A percentile compares a stretch with the other conserved stretches of the same genome.
Evolutionary conservation across 2,113 vertebrate species (phyloP).

Genomic region (Mustela nigripes): DNA sequence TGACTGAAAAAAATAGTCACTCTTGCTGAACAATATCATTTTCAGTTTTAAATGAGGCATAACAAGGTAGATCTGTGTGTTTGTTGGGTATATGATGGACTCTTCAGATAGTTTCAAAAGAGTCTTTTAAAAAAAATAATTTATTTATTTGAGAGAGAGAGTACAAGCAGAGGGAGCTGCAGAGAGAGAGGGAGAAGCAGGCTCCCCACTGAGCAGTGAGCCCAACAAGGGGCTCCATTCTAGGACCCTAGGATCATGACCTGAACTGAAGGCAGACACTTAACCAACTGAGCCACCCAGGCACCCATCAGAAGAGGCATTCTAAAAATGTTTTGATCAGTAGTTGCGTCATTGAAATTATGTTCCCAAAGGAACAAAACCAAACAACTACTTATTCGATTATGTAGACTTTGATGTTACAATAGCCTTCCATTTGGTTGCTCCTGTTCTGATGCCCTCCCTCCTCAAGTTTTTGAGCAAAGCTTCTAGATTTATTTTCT

Average conservation of each 20-base stretch:
- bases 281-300: not conserved
- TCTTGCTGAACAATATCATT: not conserved
- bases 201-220: not conserved
- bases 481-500: not conserved
- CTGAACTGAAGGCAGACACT: not conserved
- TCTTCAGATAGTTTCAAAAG: not conserved
- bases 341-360: not conserved
- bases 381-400: not conserved
- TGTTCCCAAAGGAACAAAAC: not conserved
- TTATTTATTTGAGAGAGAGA: not conserved
- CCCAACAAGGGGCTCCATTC: not conserved
- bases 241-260: not conserved
- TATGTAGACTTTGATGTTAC: not conserved
- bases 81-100: not conserved
- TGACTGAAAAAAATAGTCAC: not conserved
- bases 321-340: not conserved
- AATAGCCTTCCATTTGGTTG: not conserved
- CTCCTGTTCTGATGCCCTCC: not conserved
- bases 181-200: not conserved
- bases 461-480: not conserved
- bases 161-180: no score
- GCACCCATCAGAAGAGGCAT: not conserved
- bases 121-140: not conserved
- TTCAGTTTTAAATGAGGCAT: conserved; percentile 37
- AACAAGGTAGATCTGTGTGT: not conserved